Evolutionary conservation across 2,113 vertebrate species (phyloP).

Genomic region (Illadopsis cleaveri): DNA sequence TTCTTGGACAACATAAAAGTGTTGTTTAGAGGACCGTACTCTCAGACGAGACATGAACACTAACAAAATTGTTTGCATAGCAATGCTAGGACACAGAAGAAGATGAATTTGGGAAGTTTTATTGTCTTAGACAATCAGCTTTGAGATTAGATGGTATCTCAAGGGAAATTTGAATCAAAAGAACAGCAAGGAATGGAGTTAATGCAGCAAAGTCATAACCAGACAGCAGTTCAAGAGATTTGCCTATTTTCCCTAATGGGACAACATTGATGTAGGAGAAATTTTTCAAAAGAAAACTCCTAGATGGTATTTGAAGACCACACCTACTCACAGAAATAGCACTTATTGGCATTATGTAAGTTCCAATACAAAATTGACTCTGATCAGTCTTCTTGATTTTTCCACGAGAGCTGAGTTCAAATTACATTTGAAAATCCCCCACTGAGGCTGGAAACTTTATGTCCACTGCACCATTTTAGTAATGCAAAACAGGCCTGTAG

Average conservation of each 20-base stretch:
- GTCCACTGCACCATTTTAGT: neutral
- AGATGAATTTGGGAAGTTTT: neutral
- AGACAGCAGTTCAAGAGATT: neutral
- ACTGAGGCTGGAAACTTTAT: neutral
- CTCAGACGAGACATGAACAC: neutral
- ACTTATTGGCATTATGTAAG: neutral
- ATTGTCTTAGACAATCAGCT: neutral
- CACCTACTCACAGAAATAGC: neutral
- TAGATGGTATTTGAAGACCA: neutral
- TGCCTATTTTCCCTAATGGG: neutral
- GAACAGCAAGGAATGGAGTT: neutral
- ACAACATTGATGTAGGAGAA: neutral
- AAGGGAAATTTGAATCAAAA: neutral
- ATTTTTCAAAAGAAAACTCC: neutral
- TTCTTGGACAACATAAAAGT: neutral
- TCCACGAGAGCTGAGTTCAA: neutral
- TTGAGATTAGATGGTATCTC: neutral
- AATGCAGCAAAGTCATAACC: neutral
- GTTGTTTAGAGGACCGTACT: neutral
- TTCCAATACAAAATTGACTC: neutral
- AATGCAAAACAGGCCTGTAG: neutral
- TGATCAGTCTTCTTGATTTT: neutral
- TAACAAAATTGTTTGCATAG: neutral
- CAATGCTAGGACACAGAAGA: neutral
- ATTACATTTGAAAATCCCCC: constrained; percentile 4